Conservation (phyloP, 2,797 vertebrate genomes). For the Pseudomugil tenellus region DNA sequence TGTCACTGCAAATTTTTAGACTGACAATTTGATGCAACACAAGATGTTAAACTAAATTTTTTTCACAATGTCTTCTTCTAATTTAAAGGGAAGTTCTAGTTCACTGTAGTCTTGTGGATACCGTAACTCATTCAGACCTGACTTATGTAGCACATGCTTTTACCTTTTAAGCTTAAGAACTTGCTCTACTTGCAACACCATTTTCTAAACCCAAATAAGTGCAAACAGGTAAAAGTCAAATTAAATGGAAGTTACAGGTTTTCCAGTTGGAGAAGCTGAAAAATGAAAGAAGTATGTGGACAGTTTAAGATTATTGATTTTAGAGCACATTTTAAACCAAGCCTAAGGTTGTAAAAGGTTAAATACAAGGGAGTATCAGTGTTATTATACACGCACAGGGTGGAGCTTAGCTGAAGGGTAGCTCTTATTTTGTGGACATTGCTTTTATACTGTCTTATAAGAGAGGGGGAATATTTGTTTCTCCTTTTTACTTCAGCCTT, state of each 20-base stretch:
- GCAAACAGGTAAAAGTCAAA: neutral
- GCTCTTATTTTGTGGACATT: slow-evolving; percentile 24
- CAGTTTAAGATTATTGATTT: neutral
- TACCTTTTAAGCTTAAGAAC: neutral
- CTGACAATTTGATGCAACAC: neutral
- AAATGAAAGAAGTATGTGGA: neutral
- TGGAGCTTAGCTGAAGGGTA: slow-evolving; percentile 18
- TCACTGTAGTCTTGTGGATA: neutral
- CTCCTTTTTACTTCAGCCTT: slow-evolving; percentile 23
- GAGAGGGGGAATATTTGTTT: slow-evolving; percentile 21
- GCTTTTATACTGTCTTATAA: slow-evolving; percentile 39
- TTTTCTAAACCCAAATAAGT: neutral
- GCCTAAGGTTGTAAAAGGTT: neutral
- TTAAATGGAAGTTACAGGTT: neutral
- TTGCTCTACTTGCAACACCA: neutral
- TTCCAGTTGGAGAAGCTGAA: too few relatives aligned
- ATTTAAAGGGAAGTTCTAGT: neutral
- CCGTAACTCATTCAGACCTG: neutral
- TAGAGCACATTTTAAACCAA: neutral
- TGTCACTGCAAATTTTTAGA: neutral
- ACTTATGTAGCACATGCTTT: neutral
- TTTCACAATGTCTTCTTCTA: too few relatives aligned
- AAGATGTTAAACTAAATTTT: neutral
- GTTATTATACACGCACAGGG: slow-evolving; percentile 32
- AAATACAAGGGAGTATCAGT: slow-evolving; percentile 9